Conservation (phyloP, 2,797 vertebrate species). For the Eospalax fontanierii region DNA sequence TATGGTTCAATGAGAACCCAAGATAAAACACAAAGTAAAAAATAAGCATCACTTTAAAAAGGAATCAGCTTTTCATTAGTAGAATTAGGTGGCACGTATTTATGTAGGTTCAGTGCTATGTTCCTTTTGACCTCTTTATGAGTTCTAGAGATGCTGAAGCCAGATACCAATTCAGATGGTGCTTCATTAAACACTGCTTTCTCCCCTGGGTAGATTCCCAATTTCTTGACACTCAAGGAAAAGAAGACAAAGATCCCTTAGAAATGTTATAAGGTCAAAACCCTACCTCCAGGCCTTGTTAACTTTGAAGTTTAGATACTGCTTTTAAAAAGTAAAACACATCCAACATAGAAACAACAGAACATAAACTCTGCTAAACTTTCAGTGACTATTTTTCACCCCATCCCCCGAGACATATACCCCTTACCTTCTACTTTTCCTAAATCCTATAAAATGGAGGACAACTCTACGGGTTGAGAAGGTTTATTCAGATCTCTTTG, state of each 20-base stretch:
- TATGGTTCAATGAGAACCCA: neutral
- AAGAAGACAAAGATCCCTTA: neutral
- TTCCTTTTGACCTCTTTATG: neutral
- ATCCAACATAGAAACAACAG: neutral
- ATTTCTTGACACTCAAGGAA: neutral
- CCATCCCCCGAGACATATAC: no score
- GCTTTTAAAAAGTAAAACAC: neutral
- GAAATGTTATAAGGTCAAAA: neutral
- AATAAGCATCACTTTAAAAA: neutral
- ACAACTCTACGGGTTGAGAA: neutral
- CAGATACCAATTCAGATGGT: neutral
- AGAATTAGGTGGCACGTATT: neutral
- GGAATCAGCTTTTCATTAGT: neutral
- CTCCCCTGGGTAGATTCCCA: neutral
- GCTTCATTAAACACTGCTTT: neutral
- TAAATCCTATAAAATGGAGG: neutral
- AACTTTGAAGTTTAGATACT: neutral
- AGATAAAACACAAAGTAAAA: neutral
- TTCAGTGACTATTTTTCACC: neutral
- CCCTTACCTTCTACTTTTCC: neutral
- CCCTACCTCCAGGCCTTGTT: neutral
- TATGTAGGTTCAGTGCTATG: no score
- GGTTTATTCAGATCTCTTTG: conserved; percentile 1
- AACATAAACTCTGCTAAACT: conserved; percentile 16
- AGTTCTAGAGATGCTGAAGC: neutral